Conservation (phyloP, 2,113 vertebrate species). For the Corapipo altera region DNA sequence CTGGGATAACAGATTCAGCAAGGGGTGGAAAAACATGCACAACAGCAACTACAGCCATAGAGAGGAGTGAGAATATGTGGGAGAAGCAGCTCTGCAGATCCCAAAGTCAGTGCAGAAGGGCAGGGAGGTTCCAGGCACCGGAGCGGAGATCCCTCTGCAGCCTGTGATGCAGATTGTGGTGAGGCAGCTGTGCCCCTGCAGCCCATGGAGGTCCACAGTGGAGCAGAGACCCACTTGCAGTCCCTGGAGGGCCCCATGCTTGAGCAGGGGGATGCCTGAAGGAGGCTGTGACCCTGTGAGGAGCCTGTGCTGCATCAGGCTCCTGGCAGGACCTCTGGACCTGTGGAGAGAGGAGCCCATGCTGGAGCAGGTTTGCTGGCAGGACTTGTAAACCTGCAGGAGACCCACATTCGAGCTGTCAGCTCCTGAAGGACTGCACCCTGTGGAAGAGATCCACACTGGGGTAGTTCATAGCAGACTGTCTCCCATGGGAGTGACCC, state of each 20-base stretch:
- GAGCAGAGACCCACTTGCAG: neutral
- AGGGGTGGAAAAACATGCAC: neutral
- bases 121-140: neutral
- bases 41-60: neutral
- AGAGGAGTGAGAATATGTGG: neutral
- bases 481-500: neutral
- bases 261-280: neutral
- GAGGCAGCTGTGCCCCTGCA: neutral
- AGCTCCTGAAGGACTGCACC: neutral
- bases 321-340: neutral
- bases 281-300: neutral
- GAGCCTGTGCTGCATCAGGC: neutral
- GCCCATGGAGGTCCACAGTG: neutral
- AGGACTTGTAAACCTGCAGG: neutral
- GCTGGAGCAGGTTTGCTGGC: neutral
- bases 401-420: neutral
- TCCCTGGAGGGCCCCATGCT: neutral
- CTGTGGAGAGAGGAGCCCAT: neutral
- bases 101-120: neutral
- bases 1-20: neutral
- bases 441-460: neutral
- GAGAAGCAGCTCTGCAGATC: neutral
- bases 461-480: neutral
- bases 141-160: neutral
- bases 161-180: neutral